Percentiles rank a stretch among this genome's conserved stretches.
phyloP scores from a whole-genome alignment of 2,113 vertebrate species.

The Galemys pyrenaicus region DNA sequence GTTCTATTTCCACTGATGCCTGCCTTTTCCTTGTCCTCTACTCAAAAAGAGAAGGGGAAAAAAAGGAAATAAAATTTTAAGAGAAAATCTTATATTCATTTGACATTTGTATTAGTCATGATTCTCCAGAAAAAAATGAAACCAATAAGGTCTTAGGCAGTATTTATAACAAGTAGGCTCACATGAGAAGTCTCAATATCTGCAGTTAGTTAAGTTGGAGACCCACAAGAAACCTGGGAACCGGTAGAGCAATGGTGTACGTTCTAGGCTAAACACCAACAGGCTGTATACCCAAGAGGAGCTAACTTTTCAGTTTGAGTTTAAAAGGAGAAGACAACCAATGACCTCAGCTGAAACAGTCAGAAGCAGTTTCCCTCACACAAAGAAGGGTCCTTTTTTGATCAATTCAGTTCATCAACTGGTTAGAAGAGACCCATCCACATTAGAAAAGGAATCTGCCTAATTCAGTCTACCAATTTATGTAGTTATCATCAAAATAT shows the following conservation, averaged over 20 bases:
- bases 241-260: neutral
- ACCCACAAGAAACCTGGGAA: neutral
- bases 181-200: neutral
- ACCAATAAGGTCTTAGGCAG: neutral
- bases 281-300: neutral
- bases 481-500: no score
- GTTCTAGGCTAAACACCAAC: neutral
- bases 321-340: neutral
- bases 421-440: neutral
- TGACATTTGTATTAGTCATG: neutral
- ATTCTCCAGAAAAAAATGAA: neutral
- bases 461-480: neutral
- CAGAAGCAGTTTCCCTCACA: neutral
- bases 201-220: neutral
- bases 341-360: neutral
- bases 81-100: neutral
- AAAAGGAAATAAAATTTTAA: neutral
- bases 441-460: neutral
- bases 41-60: neutral
- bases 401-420: neutral
- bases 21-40: neutral
- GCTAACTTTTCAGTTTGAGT: neutral
- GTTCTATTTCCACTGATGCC: neutral
- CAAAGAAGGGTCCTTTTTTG: neutral
- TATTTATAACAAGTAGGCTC: neutral